Evolutionary conservation across 2,888 invertebrate genomes (phyloP).

Genomic region (Euplagia quadripunctaria): DNA sequence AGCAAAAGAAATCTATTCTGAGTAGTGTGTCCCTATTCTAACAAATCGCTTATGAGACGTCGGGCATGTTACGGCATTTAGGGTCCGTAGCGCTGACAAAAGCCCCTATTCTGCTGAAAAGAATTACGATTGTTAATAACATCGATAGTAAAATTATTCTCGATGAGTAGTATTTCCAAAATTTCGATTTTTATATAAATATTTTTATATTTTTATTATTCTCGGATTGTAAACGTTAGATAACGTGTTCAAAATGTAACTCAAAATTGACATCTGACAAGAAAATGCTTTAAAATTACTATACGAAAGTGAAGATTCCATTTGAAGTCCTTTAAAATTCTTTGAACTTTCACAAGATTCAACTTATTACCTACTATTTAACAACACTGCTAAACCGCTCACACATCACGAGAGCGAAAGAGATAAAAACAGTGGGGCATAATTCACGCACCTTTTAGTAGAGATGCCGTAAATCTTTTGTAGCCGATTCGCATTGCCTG

Average conservation of each 20-base stretch:
- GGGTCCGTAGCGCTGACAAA: neutral
- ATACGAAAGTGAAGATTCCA: constrained; percentile 38
- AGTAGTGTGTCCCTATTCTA: neutral
- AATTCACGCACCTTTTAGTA: constrained; percentile 76
- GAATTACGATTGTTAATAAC: neutral
- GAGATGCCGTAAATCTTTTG: constrained; percentile 73
- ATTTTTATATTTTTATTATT: too few species aligned
- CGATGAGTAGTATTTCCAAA: neutral
- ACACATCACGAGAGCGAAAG: constrained; percentile 45
- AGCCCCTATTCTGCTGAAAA: neutral
- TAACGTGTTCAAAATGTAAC: neutral
- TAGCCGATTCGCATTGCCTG: constrained; percentile 71
- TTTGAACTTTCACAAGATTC: constrained; percentile 51
- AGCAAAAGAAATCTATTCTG: neutral
- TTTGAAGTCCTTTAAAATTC: constrained; percentile 44
- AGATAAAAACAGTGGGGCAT: constrained; percentile 57
- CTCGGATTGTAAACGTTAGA: neutral
- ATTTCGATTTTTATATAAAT: too few species aligned
- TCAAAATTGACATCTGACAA: too few species aligned
- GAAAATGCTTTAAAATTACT: constrained; percentile 18
- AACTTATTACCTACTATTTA: constrained; percentile 29
- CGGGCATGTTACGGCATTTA: neutral
- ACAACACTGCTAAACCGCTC: constrained; percentile 43
- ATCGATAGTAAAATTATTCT: neutral
- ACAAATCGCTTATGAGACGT: neutral